These are phyloP conservation scores for Gymnogyps californianus DNA, from an alignment of 2,113 vertebrate species.

Conservation along the genomic window DNA sequence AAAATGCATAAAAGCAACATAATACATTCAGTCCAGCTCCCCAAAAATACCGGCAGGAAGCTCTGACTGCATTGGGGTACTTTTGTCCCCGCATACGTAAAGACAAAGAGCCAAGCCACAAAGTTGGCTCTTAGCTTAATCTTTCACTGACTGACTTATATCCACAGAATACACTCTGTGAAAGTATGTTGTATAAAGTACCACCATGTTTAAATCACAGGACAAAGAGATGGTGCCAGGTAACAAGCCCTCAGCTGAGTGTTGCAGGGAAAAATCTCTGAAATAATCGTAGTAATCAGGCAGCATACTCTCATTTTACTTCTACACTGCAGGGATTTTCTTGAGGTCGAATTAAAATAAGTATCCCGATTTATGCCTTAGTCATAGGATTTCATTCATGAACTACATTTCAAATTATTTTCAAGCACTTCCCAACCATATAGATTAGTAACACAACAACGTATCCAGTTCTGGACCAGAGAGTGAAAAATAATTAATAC, in stretches of 20 bases:
- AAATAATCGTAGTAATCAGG: not conserved
- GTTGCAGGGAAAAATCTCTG: not conserved
- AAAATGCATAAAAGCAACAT: not conserved
- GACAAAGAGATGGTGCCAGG: not conserved
- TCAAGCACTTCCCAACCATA: not conserved
- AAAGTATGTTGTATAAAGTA: not conserved
- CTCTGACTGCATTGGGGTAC: not conserved
- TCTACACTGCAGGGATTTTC: not conserved
- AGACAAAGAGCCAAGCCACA: not conserved
- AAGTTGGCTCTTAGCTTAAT: not conserved
- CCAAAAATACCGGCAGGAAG: not conserved
- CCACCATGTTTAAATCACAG: not conserved
- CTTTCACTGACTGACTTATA: not conserved
- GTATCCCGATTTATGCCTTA: not conserved
- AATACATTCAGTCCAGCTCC: not conserved
- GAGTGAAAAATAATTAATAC: slow-evolving; percentile 42
- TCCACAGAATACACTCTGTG: not conserved
- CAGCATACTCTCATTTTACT: not conserved
- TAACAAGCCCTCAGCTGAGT: not conserved
- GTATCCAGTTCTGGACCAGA: not conserved
- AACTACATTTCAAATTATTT: not conserved
- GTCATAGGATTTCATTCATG: not conserved
- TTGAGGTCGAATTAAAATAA: not conserved
- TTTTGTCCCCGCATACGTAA: not conserved
- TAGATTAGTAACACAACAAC: not conserved